Evolutionary conservation across 1,140 invertebrate species (phyloP).

Genomic region (Sitodiplosis mosellana): DNA sequence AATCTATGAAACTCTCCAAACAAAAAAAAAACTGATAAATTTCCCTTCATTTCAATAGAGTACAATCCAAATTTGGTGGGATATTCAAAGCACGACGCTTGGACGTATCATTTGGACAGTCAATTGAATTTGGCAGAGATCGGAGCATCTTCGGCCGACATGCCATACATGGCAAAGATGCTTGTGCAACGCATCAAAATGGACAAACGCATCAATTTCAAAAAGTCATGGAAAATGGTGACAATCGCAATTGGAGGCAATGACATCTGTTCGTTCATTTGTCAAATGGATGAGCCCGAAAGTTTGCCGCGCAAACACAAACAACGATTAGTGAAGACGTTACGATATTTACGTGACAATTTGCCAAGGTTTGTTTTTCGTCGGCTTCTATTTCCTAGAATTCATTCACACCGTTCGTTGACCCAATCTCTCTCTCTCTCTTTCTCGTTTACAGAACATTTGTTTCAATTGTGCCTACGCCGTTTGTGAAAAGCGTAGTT

Average conservation of each 20-base stretch:
- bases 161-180: constrained; percentile 37
- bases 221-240: constrained; percentile 66
- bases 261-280: constrained; percentile 63
- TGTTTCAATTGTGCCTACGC: constrained; percentile 53
- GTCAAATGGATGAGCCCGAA: constrained; percentile 33
- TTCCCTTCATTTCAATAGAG: no score
- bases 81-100: constrained; percentile 26
- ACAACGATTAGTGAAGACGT: constrained; percentile 37
- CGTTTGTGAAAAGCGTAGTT: constrained; percentile 7
- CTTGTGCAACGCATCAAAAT: constrained; percentile 49
- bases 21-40: no score
- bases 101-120: constrained; percentile 22
- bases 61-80: constrained; percentile 24
- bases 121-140: constrained; percentile 35
- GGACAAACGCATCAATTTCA: constrained; percentile 38
- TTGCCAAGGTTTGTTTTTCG: constrained; percentile 28
- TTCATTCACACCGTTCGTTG: not conserved
- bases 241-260: constrained; percentile 52
- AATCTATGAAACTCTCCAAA: no score
- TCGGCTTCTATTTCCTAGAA: not conserved
- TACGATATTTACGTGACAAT: constrained; percentile 43
- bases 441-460: constrained; percentile 32
- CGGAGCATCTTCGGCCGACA: constrained; percentile 30
- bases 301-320: constrained; percentile 40
- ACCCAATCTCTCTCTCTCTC: not conserved